Conservation (phyloP, 2,797 vertebrate species). For the Micropoecilia bifurca region DNA sequence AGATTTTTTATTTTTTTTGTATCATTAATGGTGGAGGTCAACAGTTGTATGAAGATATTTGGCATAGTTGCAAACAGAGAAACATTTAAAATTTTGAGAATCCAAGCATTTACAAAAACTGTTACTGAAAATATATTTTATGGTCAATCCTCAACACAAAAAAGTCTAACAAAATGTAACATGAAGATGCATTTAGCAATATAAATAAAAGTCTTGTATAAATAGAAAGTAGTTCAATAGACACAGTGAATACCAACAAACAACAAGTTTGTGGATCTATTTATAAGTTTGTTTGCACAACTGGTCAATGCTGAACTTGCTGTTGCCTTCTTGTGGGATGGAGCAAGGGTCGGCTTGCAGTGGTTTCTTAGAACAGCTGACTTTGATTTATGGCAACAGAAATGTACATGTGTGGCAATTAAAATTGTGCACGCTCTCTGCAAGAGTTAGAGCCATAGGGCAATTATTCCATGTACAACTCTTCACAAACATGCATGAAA, state of each 20-base stretch:
- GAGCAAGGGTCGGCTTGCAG: not conserved
- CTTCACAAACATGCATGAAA: not conserved
- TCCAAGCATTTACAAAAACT: not conserved
- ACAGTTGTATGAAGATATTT: not conserved
- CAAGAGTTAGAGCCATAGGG: not conserved
- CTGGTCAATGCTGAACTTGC: not conserved
- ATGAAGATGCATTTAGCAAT: not conserved
- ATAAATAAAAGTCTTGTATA: not conserved
- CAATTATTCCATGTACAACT: not conserved
- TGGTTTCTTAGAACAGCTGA: not conserved
- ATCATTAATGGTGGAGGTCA: not conserved
- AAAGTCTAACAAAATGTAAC: not conserved
- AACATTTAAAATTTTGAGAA: not conserved
- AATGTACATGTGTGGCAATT: not conserved
- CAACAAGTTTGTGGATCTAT: not conserved
- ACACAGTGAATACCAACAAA: not conserved
- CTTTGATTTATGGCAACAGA: not conserved
- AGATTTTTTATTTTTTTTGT: no score
- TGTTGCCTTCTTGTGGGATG: not conserved
- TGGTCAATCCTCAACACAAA: not conserved
- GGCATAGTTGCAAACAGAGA: not conserved
- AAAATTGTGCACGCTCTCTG: not conserved
- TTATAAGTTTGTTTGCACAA: not conserved
- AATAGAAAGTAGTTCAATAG: not conserved
- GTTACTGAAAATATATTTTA: not conserved